Conservation (phyloP, 1,140 invertebrate species). For the Drosophila bifasciata region DNA sequence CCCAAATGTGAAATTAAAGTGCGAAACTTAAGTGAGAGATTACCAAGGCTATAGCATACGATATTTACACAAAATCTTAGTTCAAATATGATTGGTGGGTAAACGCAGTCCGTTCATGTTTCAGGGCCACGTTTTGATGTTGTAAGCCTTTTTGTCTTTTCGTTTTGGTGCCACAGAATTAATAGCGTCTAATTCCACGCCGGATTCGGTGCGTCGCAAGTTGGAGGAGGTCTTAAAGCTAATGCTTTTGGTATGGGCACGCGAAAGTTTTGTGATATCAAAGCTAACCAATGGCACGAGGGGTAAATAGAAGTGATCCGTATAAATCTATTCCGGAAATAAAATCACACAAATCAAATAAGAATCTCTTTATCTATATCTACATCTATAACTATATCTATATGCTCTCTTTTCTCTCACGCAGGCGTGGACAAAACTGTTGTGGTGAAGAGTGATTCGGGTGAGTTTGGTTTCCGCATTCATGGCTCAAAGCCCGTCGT, state of each 20-base stretch:
- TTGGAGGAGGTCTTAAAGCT: slow-evolving; percentile 91
- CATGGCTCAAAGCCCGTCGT: slow-evolving; percentile 97
- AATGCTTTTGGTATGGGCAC: slow-evolving; percentile 92
- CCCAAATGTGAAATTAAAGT: slow-evolving; percentile 59
- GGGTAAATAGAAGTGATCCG: slow-evolving; percentile 84
- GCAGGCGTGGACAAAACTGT: slow-evolving; percentile 94
- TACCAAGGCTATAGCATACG: slow-evolving; percentile 10
- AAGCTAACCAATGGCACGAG: slow-evolving; percentile 85
- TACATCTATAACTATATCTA: slow-evolving; percentile 7
- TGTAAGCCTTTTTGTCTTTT: slow-evolving; percentile 7
- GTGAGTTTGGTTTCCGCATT: slow-evolving; percentile 97
- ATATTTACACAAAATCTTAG: slow-evolving; percentile 58
- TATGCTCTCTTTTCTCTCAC: slow-evolving; percentile 53
- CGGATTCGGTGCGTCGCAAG: slow-evolving; percentile 87
- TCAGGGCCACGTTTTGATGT: not conserved
- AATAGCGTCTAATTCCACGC: slow-evolving; percentile 83
- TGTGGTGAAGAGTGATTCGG: slow-evolving; percentile 91
- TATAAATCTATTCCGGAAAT: slow-evolving; percentile 54
- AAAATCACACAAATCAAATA: slow-evolving; percentile 70
- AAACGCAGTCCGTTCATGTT: slow-evolving; percentile 38
- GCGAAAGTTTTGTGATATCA: slow-evolving; percentile 88
- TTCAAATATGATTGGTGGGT: slow-evolving; percentile 77
- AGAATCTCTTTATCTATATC: slow-evolving; percentile 32
- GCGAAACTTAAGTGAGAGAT: slow-evolving; percentile 33
- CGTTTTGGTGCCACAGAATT: slow-evolving; percentile 59